These are phyloP conservation scores for Ophioderma brevispina DNA, from an alignment of 35 echinoderm and acorn worm genomes.

Conservation along the genomic window DNA sequence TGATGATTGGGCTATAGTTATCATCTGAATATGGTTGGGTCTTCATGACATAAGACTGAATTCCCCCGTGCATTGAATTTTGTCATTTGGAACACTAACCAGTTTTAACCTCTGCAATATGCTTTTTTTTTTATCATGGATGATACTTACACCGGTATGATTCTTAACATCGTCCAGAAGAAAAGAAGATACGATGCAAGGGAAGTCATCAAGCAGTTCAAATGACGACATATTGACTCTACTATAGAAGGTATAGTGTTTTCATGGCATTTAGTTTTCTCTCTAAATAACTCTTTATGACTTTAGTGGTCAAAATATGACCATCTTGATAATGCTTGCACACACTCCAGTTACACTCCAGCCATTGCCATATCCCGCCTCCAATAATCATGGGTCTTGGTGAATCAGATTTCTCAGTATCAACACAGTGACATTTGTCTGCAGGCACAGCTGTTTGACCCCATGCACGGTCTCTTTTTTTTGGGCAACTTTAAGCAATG, in stretches of 20 bases:
- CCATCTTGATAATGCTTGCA: neutral
- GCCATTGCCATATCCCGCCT: too few species aligned
- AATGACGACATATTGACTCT: slow-evolving; percentile 26
- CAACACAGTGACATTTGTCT: neutral
- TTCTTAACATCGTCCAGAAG: slow-evolving; percentile 34
- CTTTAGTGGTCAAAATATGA: neutral
- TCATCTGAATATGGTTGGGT: too few species aligned
- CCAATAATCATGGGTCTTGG: neutral
- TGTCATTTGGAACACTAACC: too few species aligned
- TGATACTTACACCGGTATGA: slow-evolving; percentile 9
- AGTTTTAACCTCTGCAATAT: neutral
- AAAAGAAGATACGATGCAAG: slow-evolving; percentile 54
- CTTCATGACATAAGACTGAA: too few species aligned
- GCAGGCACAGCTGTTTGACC: too few species aligned
- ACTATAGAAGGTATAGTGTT: slow-evolving; percentile 30
- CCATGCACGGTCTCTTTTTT: too few species aligned
- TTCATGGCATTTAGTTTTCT: neutral
- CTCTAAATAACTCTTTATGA: neutral
- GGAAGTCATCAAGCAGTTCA: slow-evolving; percentile 17
- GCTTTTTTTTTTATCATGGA: neutral
- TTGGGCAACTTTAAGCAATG: too few species aligned
- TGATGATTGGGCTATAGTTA: too few species aligned
- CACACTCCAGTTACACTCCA: neutral
- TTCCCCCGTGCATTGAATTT: too few species aligned
- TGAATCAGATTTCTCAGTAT: neutral